A percentile compares a stretch with the other conserved stretches of the same genome.
phyloP scores from a whole-genome alignment of 2,888 invertebrate genomes.

The Falcaria lacertinaria region DNA sequence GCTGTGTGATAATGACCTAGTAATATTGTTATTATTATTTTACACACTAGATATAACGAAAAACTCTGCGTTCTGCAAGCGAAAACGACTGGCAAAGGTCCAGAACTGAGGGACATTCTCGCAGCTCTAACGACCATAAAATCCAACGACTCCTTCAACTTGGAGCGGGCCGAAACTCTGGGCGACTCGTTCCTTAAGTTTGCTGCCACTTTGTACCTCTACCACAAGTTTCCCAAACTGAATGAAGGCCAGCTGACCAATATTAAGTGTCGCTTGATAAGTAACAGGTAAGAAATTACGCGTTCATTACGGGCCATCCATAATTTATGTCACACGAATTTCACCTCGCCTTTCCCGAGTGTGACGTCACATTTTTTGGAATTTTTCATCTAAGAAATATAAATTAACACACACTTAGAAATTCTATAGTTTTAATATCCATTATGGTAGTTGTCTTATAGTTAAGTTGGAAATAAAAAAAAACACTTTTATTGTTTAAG shows the following conservation, averaged over 20 bases:
- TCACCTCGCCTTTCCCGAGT: too few species aligned
- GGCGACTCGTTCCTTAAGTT: conserved; percentile 95
- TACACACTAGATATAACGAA: conserved; percentile 47
- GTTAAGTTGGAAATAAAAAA: too few species aligned
- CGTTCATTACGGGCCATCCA: too few species aligned
- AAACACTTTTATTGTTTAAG: too few species aligned
- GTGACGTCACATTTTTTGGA: too few species aligned
- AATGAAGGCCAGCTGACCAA: conserved; percentile 90
- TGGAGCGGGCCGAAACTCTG: conserved; percentile 91
- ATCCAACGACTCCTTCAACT: conserved; percentile 86
- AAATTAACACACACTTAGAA: too few species aligned
- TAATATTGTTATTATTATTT: background rate
- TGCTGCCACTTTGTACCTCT: conserved; percentile 85
- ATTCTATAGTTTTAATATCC: too few species aligned
- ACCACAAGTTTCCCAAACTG: conserved; percentile 82
- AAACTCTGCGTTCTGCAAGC: conserved; percentile 39
- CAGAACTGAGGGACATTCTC: conserved; percentile 67
- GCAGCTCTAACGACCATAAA: conserved; percentile 86
- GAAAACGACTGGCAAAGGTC: conserved; percentile 44
- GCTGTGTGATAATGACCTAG: background rate
- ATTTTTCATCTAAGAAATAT: too few species aligned
- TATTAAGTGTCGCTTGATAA: conserved; percentile 85
- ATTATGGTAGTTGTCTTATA: too few species aligned
- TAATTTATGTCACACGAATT: too few species aligned
- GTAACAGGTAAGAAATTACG: conserved; percentile 84